Conservation (phyloP, 2,113 vertebrate species). For the Calyptomena viridis region DNA sequence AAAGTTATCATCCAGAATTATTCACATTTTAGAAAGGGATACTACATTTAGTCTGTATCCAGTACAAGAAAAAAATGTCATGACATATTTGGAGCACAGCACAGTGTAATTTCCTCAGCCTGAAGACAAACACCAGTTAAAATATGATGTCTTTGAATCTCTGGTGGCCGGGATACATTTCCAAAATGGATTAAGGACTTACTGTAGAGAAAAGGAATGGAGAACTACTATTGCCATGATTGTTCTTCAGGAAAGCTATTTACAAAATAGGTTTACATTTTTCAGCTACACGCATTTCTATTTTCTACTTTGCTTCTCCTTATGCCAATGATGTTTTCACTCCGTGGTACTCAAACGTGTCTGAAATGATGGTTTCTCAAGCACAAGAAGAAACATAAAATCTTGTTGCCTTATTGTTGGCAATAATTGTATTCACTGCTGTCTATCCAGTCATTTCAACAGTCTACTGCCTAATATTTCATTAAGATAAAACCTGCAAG, state of each 20-base stretch:
- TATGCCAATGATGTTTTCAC: background rate
- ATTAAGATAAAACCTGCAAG: background rate
- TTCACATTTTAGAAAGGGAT: background rate
- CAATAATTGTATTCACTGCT: background rate
- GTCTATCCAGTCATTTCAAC: background rate
- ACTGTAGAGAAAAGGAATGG: background rate
- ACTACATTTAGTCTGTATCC: background rate
- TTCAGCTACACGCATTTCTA: background rate
- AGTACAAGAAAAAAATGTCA: background rate
- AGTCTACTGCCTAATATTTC: background rate
- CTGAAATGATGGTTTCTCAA: constrained; percentile 8
- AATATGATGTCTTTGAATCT: background rate
- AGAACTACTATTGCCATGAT: background rate
- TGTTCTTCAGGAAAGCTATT: background rate
- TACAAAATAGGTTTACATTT: constrained; percentile 22
- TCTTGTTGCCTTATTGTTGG: background rate
- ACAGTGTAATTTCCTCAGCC: background rate
- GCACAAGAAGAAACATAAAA: background rate
- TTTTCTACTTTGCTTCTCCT: constrained; percentile 9
- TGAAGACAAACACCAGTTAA: background rate
- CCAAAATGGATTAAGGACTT: constrained; percentile 20
- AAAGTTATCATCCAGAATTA: background rate
- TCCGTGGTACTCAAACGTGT: background rate
- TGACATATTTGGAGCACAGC: background rate
- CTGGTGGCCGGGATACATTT: background rate